Base-by-base conservation (phyloP, 2,797 vertebrate genomes). In the Betta splendens region DNA sequence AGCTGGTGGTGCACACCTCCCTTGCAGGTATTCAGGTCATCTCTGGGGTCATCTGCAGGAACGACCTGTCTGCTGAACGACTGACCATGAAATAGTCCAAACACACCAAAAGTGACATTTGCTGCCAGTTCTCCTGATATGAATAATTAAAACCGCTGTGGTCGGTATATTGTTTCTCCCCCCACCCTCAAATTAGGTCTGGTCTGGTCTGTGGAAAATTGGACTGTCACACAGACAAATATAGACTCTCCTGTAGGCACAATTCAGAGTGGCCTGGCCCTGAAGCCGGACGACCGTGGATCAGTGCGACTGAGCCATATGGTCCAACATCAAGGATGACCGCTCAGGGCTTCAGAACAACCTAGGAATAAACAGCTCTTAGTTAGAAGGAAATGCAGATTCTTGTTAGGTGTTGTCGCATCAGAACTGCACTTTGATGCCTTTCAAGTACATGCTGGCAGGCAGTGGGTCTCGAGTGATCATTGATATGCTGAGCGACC, bases 101-200 rank as follows among this genome's bases (percentile, higher is more conserved):
- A 44, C 49, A 45, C 33, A 51, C 57, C 45, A 40, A 33, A 61
- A 53, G 63, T n/a, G 54, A 49, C 47, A 59, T 63, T 54, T 52
- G 26, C 48, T 68, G 42, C 64, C 62, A 59, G 40, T 68, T 42
- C 23, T 37, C 23, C 10, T 58, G 47, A 54, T 59, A 75, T 85
- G 25, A 90, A 87, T 83, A 77, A 81, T 80, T 84, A 65, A 87
- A 75, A 64, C 45, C 61, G 36, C 26, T 52, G 29, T 32, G 42
- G 23, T 40, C 35, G 57, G 58, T 57, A 25, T 54, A 52, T 11
- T 50, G 36, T 54, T 25, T 45, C 42, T 26, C 36, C 39, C 9
- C 21, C 18, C 20, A n/a, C 48, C 38, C 31, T 10, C 16, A 9
- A 23, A 25, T 56, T 56, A 25, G 51, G 25, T 55, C 39, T 59